phyloP scores from a whole-genome alignment of 2,113 vertebrate species.

The Anolis sagrei region DNA sequence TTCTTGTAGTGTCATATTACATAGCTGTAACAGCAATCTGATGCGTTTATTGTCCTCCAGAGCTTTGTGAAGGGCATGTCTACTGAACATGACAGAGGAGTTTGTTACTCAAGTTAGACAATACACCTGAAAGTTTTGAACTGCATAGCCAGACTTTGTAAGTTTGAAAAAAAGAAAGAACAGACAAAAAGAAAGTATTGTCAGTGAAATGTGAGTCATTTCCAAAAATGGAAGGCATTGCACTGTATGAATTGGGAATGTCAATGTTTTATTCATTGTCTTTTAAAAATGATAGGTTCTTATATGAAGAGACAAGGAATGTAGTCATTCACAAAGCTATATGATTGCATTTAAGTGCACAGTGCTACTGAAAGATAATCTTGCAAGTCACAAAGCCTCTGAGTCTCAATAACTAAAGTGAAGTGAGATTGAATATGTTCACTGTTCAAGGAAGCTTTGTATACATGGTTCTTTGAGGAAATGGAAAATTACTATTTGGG shows the following conservation, averaged over 20 bases:
- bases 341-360: background rate
- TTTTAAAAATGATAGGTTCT: background rate
- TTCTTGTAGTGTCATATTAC: slow-evolving; percentile 59
- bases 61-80: slow-evolving; percentile 53
- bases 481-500: too few relatives aligned
- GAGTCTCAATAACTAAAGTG: background rate
- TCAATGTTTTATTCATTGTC: background rate
- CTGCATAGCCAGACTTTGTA: background rate
- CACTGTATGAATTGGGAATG: background rate
- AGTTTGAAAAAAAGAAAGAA: background rate
- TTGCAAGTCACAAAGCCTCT: background rate
- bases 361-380: background rate
- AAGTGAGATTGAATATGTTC: background rate
- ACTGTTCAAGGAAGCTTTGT: background rate
- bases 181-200: too few relatives aligned
- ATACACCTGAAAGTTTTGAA: slow-evolving; percentile 10
- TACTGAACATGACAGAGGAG: slow-evolving; percentile 42
- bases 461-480: background rate
- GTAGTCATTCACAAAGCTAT: background rate
- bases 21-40: slow-evolving; percentile 55
- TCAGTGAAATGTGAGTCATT: background rate
- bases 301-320: background rate
- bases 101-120: slow-evolving; percentile 37
- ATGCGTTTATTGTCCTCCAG: slow-evolving; percentile 48
- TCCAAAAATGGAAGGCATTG: background rate